Conservation (phyloP, 2,113 vertebrate genomes). For the Lepisosteus osseus region DNA sequence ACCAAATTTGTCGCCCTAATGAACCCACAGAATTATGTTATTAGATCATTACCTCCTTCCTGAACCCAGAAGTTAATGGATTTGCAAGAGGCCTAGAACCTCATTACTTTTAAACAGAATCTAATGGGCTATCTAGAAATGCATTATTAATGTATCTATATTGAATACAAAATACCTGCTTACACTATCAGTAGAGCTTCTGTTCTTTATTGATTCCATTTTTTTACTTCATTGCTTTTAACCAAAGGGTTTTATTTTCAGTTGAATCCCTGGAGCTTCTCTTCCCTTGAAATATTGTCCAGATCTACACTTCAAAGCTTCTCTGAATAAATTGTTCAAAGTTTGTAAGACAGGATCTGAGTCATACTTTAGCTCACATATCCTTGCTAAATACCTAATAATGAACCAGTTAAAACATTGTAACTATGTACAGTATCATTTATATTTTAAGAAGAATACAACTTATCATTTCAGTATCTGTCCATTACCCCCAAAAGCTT, state of each 20-base stretch:
- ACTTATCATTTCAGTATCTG: too few relatives aligned
- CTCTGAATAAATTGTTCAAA: background rate
- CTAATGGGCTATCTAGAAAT: slow-evolving; percentile 57
- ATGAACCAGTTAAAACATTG: too few relatives aligned
- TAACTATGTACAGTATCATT: too few relatives aligned
- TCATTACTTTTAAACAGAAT: slow-evolving; percentile 56
- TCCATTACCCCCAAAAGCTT: too few relatives aligned
- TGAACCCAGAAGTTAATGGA: slow-evolving; percentile 55
- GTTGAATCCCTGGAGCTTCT: slow-evolving; percentile 1
- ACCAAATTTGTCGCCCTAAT: slow-evolving; percentile 2
- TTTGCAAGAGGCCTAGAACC: slow-evolving; percentile 50
- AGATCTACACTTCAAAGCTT: slow-evolving; percentile 6
- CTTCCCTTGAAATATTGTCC: background rate
- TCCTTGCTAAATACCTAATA: too few relatives aligned
- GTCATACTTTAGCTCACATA: too few relatives aligned
- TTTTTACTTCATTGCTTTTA: slow-evolving; percentile 35
- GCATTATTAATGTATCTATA: slow-evolving; percentile 56
- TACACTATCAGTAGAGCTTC: slow-evolving; percentile 40
- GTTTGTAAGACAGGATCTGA: slow-evolving; percentile 2
- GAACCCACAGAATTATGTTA: slow-evolving; percentile 34
- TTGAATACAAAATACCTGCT: slow-evolving; percentile 33
- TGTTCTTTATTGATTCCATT: slow-evolving; percentile 48
- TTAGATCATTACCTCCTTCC: slow-evolving; percentile 32
- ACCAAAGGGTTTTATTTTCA: background rate
- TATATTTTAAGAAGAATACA: too few relatives aligned